A percentile compares a stretch with the other conserved stretches of the same genome.
Evolutionary conservation across 2,797 vertebrate genomes (phyloP).

Genomic region (Sylvia borin): DNA sequence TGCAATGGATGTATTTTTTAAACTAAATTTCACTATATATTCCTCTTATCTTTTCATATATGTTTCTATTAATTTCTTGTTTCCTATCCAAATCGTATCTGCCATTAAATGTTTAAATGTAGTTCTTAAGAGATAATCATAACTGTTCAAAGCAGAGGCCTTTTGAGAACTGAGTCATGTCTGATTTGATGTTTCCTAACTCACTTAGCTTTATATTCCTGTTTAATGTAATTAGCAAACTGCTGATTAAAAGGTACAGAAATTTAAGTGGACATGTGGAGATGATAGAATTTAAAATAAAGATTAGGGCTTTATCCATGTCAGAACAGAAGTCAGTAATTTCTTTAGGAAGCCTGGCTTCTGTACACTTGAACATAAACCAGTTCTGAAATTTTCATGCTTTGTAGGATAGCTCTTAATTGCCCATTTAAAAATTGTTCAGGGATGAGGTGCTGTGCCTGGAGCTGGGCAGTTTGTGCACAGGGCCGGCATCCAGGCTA

Average conservation of each 20-base stretch:
- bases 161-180: not conserved
- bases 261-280: not conserved
- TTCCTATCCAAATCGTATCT: not conserved
- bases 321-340: not conserved
- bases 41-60: not conserved
- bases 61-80: not conserved
- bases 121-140: not conserved
- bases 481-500: not conserved
- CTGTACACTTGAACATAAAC: not conserved
- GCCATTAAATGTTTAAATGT: not conserved
- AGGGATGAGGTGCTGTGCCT: not conserved
- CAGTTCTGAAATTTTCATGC: not conserved
- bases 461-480: not conserved
- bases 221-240: not conserved
- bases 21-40: not conserved
- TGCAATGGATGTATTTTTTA: not conserved
- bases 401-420: not conserved
- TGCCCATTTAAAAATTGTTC: not conserved
- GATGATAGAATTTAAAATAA: not conserved
- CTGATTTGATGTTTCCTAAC: not conserved
- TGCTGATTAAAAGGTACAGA: not conserved
- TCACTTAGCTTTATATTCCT: not conserved
- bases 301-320: not conserved
- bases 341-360: not conserved
- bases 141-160: not conserved